These are phyloP conservation scores for Drosophila barbarae DNA, from an alignment of 2,888 invertebrate species.

Conservation along the genomic window DNA sequence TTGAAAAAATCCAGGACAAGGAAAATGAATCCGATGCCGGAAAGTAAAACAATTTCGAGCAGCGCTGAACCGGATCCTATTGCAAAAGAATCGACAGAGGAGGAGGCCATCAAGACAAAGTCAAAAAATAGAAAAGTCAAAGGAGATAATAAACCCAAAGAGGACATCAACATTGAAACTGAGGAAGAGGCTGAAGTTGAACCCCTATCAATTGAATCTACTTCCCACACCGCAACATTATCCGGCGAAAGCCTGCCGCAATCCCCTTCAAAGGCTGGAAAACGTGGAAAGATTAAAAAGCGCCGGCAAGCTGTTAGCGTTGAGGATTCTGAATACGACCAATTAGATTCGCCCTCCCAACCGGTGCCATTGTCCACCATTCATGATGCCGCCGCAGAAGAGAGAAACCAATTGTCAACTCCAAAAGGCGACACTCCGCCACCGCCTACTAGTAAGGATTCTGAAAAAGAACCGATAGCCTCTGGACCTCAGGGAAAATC, in stretches of 20 bases:
- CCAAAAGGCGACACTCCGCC: not conserved
- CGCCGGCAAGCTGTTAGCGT: not conserved
- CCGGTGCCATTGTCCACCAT: not conserved
- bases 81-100: not conserved
- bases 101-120: not conserved
- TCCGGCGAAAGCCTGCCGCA: too few species aligned
- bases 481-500: not conserved
- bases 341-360: not conserved
- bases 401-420: not conserved
- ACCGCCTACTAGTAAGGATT: not conserved
- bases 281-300: slow-evolving; percentile 1
- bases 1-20: not conserved
- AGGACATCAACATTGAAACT: not conserved
- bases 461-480: not conserved
- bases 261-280: not conserved
- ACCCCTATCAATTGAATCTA: not conserved
- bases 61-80: not conserved
- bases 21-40: not conserved
- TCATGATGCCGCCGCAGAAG: not conserved
- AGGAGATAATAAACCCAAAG: not conserved
- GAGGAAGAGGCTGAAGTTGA: not conserved
- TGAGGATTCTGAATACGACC: not conserved
- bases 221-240: too few species aligned
- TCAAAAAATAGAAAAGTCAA: not conserved
- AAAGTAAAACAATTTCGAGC: not conserved